Base-by-base conservation (phyloP, 2,888 invertebrate genomes). In the Aphidoletes aphidimyza region DNA sequence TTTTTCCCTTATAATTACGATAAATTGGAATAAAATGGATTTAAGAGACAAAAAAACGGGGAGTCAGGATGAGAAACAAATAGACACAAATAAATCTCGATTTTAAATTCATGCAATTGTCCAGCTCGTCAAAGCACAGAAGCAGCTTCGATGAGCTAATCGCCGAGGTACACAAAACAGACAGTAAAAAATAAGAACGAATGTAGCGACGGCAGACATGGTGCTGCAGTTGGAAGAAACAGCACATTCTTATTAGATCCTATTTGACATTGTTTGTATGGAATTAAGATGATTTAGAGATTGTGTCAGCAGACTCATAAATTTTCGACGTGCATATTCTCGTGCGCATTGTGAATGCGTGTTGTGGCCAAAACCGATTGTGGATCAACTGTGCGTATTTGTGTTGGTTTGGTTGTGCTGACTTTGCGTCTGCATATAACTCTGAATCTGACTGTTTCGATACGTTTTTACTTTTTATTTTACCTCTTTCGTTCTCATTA, bases 221-320 rank as follows among this genome's bases (percentile, higher is more conserved):
- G n/a, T n/a, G n/a, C n/a, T n/a, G n/a, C n/a, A n/a, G n/a, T n/a
- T n/a, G n/a, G n/a, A n/a, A n/a, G n/a, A n/a, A n/a, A n/a, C n/a
- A n/a, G n/a, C 17, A 54, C 54, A 54, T 54, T 54, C 54, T 54
- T 54, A 54, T 54, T 54, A 54, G 54, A 54, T 54, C 54, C 54
- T 54, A 54, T 54, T 54, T 54, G 54, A 54, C 54, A 54, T 54
- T 54, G 54, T 54, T n/a, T 54, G 54, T 54, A 14, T 54, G 54
- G 54, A 54, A 54, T 54, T 54, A 54, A 54, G 54, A 54, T 54
- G 54, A 54, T 54, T 54, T 54, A 54, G 54, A 54, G 54, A 54
- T 54, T 54, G 54, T 54, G 54, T 54, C 54, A 54, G 54, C 54
- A 54, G 54, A 54, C 54, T 54, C 54, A 54, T 54, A 54, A 54